These are phyloP conservation scores for Rotaria macrura DNA, from an alignment of 2,888 invertebrate genomes.

Conservation along the genomic window DNA sequence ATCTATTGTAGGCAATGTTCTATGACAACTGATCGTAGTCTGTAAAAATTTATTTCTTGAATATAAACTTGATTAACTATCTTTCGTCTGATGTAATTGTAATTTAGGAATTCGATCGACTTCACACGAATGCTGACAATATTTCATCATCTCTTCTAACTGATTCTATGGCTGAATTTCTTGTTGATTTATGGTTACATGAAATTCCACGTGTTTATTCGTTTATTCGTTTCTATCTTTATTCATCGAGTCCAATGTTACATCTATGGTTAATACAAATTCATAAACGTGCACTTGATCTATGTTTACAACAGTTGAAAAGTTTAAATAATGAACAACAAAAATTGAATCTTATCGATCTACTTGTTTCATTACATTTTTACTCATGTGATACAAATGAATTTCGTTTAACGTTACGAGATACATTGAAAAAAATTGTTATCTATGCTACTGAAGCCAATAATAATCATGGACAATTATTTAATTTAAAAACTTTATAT, in stretches of 20 bases:
- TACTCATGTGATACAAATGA: background rate
- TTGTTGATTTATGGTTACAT: conserved; percentile 11
- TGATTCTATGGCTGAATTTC: conserved; percentile 9
- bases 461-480: background rate
- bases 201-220: background rate
- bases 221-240: background rate
- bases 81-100: no score
- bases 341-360: background rate
- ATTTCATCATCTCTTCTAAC: background rate
- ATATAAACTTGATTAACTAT: no score
- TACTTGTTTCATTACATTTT: background rate
- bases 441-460: background rate
- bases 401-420: background rate
- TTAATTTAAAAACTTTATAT: background rate
- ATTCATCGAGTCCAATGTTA: background rate
- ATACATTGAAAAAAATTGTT: background rate
- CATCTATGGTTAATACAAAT: background rate
- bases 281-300: background rate
- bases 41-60: no score
- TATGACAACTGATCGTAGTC: no score
- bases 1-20: no score
- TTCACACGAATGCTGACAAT: background rate
- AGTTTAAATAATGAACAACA: background rate
- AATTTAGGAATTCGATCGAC: background rate
- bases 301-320: background rate